Evolutionary conservation across 2,113 vertebrate genomes (phyloP).

Genomic region (Thamnaconus septentrionalis): DNA sequence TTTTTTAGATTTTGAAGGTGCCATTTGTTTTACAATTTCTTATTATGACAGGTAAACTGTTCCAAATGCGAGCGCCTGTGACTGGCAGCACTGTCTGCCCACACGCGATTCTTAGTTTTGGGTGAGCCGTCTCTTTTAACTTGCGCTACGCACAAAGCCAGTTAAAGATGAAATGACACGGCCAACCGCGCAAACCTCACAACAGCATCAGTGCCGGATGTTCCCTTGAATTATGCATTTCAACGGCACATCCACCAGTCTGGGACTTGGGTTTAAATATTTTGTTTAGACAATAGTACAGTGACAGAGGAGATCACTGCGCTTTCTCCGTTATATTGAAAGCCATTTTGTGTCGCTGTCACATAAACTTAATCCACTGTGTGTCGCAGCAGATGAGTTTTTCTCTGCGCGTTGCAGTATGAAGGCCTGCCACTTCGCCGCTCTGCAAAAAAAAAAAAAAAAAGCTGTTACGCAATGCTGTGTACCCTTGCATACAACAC

Average conservation of each 20-base stretch:
- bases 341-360: slow-evolving; percentile 17
- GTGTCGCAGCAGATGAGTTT: slow-evolving; percentile 20
- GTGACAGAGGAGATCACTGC: background rate
- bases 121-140: no score
- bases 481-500: slow-evolving; percentile 14
- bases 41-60: no score
- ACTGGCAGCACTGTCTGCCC: no score
- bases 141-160: background rate
- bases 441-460: slow-evolving; percentile 20
- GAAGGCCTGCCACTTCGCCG: slow-evolving; percentile 28
- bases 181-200: no score
- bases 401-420: slow-evolving; percentile 9
- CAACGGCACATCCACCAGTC: slow-evolving; percentile 1
- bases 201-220: no score
- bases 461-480: slow-evolving; percentile 24
- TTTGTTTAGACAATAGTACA: slow-evolving; percentile 4
- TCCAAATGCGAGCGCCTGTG: no score
- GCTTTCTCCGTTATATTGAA: slow-evolving; percentile 16
- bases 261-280: background rate
- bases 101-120: background rate
- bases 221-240: background rate
- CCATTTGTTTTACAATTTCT: no score
- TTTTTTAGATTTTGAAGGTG: no score
- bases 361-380: slow-evolving; percentile 16
- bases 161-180: background rate